Evolutionary conservation across 35 echinoderm and acorn worm genomes (phyloP).

Genomic region (Lytechinus pictus): DNA sequence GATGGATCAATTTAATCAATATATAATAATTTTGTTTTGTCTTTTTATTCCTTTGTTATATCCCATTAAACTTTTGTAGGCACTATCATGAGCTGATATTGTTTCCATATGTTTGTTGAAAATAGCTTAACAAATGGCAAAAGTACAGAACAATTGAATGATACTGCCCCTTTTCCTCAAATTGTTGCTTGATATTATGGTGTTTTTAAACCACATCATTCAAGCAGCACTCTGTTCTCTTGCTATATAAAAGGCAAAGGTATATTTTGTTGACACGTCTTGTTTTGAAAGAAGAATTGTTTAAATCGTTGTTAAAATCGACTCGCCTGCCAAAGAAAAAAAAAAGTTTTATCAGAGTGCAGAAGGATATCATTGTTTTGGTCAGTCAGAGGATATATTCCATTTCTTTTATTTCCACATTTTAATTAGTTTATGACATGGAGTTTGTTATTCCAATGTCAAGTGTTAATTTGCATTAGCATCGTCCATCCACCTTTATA

Average conservation of each 20-base stretch:
- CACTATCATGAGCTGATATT: no score
- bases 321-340: background rate
- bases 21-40: no score
- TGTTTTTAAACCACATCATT: background rate
- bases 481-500: background rate
- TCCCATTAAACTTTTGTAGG: no score
- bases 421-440: background rate
- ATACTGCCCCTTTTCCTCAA: no score
- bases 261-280: background rate
- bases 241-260: background rate
- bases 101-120: background rate
- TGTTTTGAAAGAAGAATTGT: background rate
- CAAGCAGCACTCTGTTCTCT: background rate
- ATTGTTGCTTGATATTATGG: background rate
- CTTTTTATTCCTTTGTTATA: no score
- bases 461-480: background rate
- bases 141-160: no score
- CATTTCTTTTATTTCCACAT: background rate
- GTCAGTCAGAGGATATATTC: background rate
- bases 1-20: no score
- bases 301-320: background rate
- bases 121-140: background rate
- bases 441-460: background rate
- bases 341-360: background rate
- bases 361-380: background rate